Percentiles rank a stretch among this genome's conserved stretches.
phyloP scores from a whole-genome alignment of 2,113 vertebrate species.

The Myrmecophaga tridactyla region DNA sequence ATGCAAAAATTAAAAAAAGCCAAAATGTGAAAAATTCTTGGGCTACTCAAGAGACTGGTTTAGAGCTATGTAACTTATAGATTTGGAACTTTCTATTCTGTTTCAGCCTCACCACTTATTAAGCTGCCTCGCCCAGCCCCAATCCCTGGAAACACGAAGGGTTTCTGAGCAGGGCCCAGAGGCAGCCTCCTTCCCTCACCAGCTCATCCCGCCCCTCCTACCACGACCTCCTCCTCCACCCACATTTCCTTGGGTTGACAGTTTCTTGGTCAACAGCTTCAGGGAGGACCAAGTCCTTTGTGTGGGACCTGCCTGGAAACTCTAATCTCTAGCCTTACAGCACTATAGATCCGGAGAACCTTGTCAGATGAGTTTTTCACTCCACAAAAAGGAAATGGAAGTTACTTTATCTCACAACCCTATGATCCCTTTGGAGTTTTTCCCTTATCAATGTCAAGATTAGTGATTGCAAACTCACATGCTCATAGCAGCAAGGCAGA shows the following conservation, averaged over 20 bases:
- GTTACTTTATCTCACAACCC: not conserved
- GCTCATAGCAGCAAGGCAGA: not conserved
- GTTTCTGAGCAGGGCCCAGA: not conserved
- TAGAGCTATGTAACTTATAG: not conserved
- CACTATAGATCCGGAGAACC: not conserved
- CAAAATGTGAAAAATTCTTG: not conserved
- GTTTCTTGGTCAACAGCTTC: not conserved
- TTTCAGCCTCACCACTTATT: not conserved
- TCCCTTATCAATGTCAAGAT: not conserved
- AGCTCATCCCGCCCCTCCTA: not conserved
- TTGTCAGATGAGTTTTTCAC: not conserved
- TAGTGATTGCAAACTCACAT: not conserved
- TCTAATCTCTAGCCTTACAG: not conserved
- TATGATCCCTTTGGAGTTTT: not conserved
- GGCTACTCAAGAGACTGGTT: not conserved
- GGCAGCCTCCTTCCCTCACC: not conserved
- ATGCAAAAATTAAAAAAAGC: not conserved
- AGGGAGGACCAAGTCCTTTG: not conserved
- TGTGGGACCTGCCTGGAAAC: not conserved
- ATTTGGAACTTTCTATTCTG: not conserved
- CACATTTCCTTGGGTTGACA: too few relatives aligned
- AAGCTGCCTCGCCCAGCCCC: not conserved
- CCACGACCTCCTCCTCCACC: too few relatives aligned
- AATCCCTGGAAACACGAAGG: not conserved
- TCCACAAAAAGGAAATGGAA: not conserved